phyloP scores from a whole-genome alignment of 2,888 invertebrate species.

The Mythimna pallens region DNA sequence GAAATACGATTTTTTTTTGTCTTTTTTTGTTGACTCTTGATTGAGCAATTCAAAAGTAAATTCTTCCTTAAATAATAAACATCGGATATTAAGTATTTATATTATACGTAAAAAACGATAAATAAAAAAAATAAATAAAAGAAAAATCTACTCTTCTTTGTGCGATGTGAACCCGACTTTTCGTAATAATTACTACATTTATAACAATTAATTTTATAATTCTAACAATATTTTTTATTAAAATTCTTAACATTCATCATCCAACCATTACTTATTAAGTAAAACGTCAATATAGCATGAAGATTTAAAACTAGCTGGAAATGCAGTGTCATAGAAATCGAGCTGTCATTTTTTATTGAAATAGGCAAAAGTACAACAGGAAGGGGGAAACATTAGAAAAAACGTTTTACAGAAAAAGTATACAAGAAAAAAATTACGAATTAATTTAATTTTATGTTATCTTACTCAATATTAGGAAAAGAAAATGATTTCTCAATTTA shows the following conservation, averaged over 20 bases:
- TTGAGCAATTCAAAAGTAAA: constrained; percentile 62
- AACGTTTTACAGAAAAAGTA: not conserved
- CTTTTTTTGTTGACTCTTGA: constrained; percentile 51
- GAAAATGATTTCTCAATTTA: not conserved
- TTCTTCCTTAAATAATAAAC: constrained; percentile 12
- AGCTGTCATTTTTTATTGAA: not conserved
- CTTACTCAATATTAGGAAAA: not conserved
- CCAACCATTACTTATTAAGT: constrained; percentile 77
- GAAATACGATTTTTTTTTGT: not conserved
- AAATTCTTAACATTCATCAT: constrained; percentile 77
- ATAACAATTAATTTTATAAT: constrained; percentile 80
- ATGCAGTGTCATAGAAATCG: constrained; percentile 43
- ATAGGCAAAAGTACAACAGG: not conserved
- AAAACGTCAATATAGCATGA: constrained; percentile 78
- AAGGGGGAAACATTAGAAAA: not conserved
- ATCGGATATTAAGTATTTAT: constrained; percentile 18
- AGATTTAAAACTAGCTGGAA: constrained; percentile 48
- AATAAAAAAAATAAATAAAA: constrained; percentile 36
- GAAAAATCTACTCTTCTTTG: constrained; percentile 82
- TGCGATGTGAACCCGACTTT: constrained; percentile 87
- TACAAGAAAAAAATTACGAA: not conserved
- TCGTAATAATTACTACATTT: constrained; percentile 78
- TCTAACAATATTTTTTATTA: constrained; percentile 70
- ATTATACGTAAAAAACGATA: not conserved
- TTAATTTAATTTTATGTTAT: not conserved